Conservation (phyloP, 2,797 vertebrate species). For the Acanthiza pusilla region DNA sequence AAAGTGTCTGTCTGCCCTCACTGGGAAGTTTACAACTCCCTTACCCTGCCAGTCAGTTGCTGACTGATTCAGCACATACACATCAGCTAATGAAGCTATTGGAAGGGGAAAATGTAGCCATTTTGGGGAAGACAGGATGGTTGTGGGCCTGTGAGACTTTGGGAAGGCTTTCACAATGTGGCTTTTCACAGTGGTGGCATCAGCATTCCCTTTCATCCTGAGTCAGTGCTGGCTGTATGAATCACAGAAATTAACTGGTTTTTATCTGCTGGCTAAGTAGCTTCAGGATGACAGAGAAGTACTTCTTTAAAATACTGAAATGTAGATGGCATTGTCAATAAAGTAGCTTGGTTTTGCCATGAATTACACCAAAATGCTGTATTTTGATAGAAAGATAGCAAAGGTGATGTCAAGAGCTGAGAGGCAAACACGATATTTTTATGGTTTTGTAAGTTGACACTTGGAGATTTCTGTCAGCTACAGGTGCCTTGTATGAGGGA, state of each 20-base stretch:
- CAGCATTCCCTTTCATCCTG: neutral
- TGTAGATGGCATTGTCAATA: neutral
- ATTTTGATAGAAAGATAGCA: neutral
- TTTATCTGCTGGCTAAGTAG: neutral
- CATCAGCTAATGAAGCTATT: neutral
- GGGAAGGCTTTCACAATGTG: neutral
- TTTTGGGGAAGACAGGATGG: neutral
- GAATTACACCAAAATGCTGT: neutral
- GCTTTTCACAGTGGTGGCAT: neutral
- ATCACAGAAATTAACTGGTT: neutral
- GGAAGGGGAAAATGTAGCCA: neutral
- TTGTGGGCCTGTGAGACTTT: neutral
- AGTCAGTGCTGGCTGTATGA: neutral
- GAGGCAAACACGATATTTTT: neutral
- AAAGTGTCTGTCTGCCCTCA: neutral
- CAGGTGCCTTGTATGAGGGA: neutral
- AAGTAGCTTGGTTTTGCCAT: neutral
- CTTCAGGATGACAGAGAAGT: neutral
- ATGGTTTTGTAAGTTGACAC: neutral
- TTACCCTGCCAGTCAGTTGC: neutral
- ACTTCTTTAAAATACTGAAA: neutral
- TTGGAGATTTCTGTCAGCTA: neutral
- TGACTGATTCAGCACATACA: neutral
- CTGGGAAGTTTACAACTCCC: neutral
- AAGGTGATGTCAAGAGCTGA: neutral